Evolutionary conservation across 2,797 vertebrate genomes (phyloP).

Genomic region (Heliangelus exortis): DNA sequence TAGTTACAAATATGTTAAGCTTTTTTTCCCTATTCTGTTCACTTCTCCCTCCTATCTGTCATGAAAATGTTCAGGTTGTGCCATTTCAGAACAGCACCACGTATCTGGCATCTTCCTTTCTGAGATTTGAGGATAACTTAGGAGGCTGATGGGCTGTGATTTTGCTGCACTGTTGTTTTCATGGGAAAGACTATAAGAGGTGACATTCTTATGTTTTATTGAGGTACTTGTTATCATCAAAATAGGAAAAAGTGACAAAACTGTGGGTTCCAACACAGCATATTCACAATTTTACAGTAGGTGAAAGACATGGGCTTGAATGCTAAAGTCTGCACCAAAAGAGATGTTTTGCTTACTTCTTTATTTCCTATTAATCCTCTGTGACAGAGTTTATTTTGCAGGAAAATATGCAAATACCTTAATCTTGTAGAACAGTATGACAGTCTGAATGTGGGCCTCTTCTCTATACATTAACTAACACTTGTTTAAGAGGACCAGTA

Average conservation of each 20-base stretch:
- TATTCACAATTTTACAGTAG: slow-evolving; percentile 46
- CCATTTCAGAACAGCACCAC: background rate
- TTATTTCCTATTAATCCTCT: slow-evolving; percentile 59
- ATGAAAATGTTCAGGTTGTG: background rate
- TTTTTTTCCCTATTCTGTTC: background rate
- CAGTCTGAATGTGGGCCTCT: slow-evolving; percentile 18
- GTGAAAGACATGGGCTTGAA: slow-evolving; percentile 39
- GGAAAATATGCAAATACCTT: slow-evolving; percentile 66
- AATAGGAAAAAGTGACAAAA: slow-evolving; percentile 15
- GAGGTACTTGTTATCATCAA: slow-evolving; percentile 27
- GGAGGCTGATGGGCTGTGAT: background rate
- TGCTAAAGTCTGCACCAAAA: slow-evolving; percentile 49
- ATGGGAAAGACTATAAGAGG: background rate
- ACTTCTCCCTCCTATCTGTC: background rate
- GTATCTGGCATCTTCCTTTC: background rate
- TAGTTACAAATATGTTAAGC: background rate
- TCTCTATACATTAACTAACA: slow-evolving; percentile 5
- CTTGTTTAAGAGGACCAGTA: slow-evolving; percentile 28
- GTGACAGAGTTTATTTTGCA: slow-evolving; percentile 61
- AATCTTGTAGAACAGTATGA: slow-evolving; percentile 46
- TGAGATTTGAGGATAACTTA: background rate
- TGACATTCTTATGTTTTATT: slow-evolving; percentile 57
- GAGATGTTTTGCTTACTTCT: slow-evolving; percentile 19
- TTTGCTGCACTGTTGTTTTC: background rate
- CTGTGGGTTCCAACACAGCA: slow-evolving; percentile 48